These are phyloP conservation scores for Rattus norvegicus DNA, from an alignment of 2,113 vertebrate species.

Conservation along the genomic window DNA sequence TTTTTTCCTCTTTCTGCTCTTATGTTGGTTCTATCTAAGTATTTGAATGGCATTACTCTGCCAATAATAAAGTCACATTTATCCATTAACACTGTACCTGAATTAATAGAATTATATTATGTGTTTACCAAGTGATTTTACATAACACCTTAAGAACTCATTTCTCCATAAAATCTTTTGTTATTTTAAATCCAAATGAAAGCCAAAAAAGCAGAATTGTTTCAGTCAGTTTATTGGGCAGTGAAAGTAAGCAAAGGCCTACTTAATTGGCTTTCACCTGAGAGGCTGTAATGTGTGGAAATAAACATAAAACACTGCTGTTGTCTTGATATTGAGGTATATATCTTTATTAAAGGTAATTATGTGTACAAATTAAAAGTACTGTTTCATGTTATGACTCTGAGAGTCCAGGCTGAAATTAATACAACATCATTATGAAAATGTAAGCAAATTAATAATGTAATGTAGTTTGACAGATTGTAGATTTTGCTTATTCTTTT, in stretches of 20 bases:
- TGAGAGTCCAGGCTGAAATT: not conserved
- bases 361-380: constrained; percentile 13
- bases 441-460: constrained; percentile 47
- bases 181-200: constrained; percentile 52
- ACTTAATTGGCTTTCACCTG: constrained; percentile 28
- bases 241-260: not conserved
- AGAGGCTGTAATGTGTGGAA: not conserved
- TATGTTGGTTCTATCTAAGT: not conserved
- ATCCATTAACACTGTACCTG: not conserved
- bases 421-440: constrained; percentile 38
- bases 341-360: constrained; percentile 43
- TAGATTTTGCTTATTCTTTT: not conserved
- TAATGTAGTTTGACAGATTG: constrained; percentile 22
- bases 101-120: constrained; percentile 11
- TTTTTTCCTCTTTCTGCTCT: not conserved
- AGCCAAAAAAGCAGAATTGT: not conserved
- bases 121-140: constrained; percentile 41
- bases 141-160: not conserved
- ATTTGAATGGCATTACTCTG: constrained; percentile 38
- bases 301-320: constrained; percentile 27
- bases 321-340: not conserved
- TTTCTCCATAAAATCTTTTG: constrained; percentile 17
- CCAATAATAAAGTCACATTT: constrained; percentile 49
- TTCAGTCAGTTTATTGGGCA: not conserved
- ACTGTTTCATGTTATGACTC: not conserved